Evolutionary conservation across 1,140 invertebrate genomes (phyloP).

Genomic region (Prorops nasuta): DNA sequence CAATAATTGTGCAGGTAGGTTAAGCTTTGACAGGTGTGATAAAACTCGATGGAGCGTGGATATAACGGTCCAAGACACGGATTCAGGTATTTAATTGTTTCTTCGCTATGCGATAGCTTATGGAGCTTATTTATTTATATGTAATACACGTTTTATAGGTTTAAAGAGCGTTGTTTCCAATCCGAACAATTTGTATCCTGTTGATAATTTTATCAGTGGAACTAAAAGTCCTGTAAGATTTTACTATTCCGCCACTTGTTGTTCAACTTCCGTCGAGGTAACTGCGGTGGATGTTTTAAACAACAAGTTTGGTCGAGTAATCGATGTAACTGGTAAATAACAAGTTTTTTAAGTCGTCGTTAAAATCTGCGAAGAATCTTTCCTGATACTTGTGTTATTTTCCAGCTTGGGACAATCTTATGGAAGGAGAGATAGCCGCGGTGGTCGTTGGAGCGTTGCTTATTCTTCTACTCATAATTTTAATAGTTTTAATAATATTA

Average conservation of each 20-base stretch:
- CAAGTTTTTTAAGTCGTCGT: background rate
- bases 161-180: conserved; percentile 60
- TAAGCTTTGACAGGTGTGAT: conserved; percentile 49
- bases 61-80: conserved; percentile 59
- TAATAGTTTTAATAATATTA: conserved; percentile 41
- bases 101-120: conserved; percentile 1
- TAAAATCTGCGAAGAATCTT: no score
- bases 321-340: conserved; percentile 62
- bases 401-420: conserved; percentile 47
- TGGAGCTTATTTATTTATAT: conserved; percentile 16
- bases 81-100: conserved; percentile 48
- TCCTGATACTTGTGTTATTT: no score
- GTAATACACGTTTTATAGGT: no score
- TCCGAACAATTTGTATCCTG: conserved; percentile 52
- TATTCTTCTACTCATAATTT: conserved; percentile 42
- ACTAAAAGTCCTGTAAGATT: conserved; percentile 59
- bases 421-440: conserved; percentile 51
- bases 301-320: conserved; percentile 57
- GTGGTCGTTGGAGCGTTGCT: conserved; percentile 49
- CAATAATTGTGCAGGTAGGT: conserved; percentile 56
- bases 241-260: conserved; percentile 64
- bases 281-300: conserved; percentile 61
- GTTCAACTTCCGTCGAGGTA: conserved; percentile 59
- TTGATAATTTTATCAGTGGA: conserved; percentile 59
- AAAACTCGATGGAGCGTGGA: conserved; percentile 64